A percentile compares a stretch with the other conserved stretches of the same genome.
Evolutionary conservation across 2,888 invertebrate species (phyloP).

Genomic region (Agrochola macilenta): DNA sequence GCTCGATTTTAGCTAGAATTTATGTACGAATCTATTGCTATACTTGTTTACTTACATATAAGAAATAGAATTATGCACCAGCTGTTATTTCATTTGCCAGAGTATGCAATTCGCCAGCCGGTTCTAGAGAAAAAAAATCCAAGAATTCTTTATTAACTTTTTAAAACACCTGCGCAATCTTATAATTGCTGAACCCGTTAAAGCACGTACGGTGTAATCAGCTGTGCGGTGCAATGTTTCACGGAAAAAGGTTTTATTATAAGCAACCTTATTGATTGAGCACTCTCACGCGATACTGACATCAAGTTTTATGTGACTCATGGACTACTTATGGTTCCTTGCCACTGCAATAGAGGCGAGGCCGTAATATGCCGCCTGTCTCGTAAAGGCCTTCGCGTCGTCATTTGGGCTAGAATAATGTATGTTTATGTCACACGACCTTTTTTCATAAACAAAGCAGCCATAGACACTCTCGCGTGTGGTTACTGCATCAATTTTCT

Average conservation of each 20-base stretch:
- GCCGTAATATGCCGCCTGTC: slow-evolving; percentile 43
- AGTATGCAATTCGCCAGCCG: neutral
- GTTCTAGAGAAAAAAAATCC: slow-evolving; percentile 5
- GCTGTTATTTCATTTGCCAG: slow-evolving; percentile 22
- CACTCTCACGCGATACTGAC: slow-evolving; percentile 61
- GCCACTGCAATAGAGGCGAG: slow-evolving; percentile 57
- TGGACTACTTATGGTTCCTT: slow-evolving; percentile 60
- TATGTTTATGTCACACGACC: slow-evolving; percentile 43
- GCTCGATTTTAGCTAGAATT: slow-evolving; percentile 32
- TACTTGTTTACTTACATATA: slow-evolving; percentile 19
- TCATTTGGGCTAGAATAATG: slow-evolving; percentile 39
- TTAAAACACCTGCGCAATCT: slow-evolving; percentile 54
- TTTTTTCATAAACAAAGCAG: slow-evolving; percentile 35
- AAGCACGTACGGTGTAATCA: slow-evolving; percentile 59
- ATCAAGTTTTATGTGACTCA: slow-evolving; percentile 65
- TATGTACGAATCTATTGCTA: slow-evolving; percentile 8
- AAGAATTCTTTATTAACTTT: slow-evolving; percentile 37
- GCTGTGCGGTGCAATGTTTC: slow-evolving; percentile 58
- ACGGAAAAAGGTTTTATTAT: slow-evolving; percentile 59
- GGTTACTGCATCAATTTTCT: neutral
- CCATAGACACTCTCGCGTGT: slow-evolving; percentile 3
- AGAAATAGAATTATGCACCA: slow-evolving; percentile 16
- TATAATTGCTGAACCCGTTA: slow-evolving; percentile 46
- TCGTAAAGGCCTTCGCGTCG: slow-evolving; percentile 28
- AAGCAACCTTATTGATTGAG: slow-evolving; percentile 61